Conservation (phyloP, 2,113 vertebrate species). For the Chitala chitala region DNA sequence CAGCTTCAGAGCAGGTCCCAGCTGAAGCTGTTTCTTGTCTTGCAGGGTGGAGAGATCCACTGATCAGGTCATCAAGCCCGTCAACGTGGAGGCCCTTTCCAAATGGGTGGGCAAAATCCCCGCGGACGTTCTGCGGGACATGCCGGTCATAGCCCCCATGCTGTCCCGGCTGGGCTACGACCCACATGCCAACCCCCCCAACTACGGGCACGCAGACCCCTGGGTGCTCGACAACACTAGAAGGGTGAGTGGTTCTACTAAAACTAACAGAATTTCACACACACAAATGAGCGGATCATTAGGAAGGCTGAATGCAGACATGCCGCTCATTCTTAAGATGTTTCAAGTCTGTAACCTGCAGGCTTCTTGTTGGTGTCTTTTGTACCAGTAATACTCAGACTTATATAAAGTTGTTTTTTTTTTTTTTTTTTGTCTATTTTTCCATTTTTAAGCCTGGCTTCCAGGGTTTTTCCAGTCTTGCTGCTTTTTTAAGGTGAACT, state of each 20-base stretch:
- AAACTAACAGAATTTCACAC: neutral
- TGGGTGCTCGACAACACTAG: slow-evolving; percentile 91
- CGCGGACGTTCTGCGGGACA: slow-evolving; percentile 83
- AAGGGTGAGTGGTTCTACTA: slow-evolving; percentile 71
- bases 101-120: slow-evolving; percentile 98
- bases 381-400: no score
- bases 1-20: neutral
- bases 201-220: slow-evolving; percentile 86
- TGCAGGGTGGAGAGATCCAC: slow-evolving; percentile 90
- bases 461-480: neutral
- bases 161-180: slow-evolving; percentile 88
- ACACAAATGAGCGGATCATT: neutral
- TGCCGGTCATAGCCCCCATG: slow-evolving; percentile 91
- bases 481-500: no score
- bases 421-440: no score
- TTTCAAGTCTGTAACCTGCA: neutral
- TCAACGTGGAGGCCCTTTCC: slow-evolving; percentile 88
- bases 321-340: neutral
- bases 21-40: slow-evolving; percentile 9
- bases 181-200: slow-evolving; percentile 88
- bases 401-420: no score
- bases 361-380: no score
- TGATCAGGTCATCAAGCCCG: slow-evolving; percentile 95
- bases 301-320: no score
- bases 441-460: neutral